phyloP scores from a whole-genome alignment of 2,113 vertebrate genomes.

The Cinclus mexicanus region DNA sequence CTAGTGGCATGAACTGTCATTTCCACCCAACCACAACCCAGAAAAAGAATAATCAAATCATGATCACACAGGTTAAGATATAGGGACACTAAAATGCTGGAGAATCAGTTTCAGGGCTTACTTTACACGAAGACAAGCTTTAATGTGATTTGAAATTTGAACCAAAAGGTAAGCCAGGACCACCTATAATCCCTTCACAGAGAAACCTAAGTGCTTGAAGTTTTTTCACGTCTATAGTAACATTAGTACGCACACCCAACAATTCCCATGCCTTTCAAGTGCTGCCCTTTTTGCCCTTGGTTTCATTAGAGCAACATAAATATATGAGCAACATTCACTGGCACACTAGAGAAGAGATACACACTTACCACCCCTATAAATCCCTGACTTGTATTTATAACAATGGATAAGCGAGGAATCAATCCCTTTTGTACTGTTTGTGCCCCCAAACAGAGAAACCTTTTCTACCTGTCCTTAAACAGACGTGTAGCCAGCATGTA shows the following conservation, averaged over 20 bases:
- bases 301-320: background rate
- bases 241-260: background rate
- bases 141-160: background rate
- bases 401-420: background rate
- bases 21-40: background rate
- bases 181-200: background rate
- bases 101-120: background rate
- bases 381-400: background rate
- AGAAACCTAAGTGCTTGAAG: background rate
- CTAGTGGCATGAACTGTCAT: background rate
- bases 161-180: background rate
- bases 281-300: background rate
- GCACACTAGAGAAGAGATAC: background rate
- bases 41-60: background rate
- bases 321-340: background rate
- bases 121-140: background rate
- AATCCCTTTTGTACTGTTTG: background rate
- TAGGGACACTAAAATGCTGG: background rate
- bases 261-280: background rate
- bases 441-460: conserved; percentile 5
- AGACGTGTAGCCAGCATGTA: conserved; percentile 91
- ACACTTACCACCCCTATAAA: background rate
- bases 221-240: background rate
- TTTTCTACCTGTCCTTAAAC: conserved; percentile 91
- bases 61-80: background rate